Conservation (phyloP, 2,797 vertebrate species). For the Ispidina lecontei region DNA sequence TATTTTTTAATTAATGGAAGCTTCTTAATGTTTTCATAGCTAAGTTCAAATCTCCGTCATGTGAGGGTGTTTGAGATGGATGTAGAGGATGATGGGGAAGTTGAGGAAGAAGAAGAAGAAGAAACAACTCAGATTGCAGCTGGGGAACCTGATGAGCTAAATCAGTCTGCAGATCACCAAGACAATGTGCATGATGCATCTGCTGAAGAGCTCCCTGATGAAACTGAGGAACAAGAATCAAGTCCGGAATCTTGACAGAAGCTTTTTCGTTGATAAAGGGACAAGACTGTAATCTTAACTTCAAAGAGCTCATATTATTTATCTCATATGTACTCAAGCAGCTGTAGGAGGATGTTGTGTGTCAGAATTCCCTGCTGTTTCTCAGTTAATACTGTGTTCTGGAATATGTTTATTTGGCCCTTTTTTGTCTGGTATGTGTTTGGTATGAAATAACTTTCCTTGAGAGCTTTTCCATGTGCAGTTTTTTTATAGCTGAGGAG, state of each 20-base stretch:
- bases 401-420: not conserved
- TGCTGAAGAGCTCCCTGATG: conserved; percentile 52
- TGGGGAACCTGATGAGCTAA: conserved; percentile 81
- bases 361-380: not conserved
- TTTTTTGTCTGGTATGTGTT: not conserved
- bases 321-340: not conserved
- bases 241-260: conserved; percentile 59
- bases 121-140: conserved; percentile 77
- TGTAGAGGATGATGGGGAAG: conserved; percentile 96
- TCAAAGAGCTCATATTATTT: not conserved
- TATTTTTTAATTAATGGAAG: not conserved
- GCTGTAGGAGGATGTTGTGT: not conserved
- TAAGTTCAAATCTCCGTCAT: conserved; percentile 94
- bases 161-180: conserved; percentile 61
- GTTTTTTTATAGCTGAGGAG: not conserved
- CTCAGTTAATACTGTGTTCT: not conserved
- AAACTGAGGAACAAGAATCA: conserved; percentile 65
- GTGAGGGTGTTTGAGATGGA: conserved; percentile 98
- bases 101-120: conserved; percentile 85
- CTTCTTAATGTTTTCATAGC: conserved; percentile 72
- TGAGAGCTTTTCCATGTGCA: not conserved
- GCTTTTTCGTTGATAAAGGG: not conserved
- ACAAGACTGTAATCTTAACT: not conserved
- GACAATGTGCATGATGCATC: not conserved
- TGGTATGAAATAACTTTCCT: not conserved